Percentiles rank a stretch among this genome's conserved stretches.
phyloP scores from a whole-genome alignment of 92 coral and sea anemone genomes.

The Ricordea florida region DNA sequence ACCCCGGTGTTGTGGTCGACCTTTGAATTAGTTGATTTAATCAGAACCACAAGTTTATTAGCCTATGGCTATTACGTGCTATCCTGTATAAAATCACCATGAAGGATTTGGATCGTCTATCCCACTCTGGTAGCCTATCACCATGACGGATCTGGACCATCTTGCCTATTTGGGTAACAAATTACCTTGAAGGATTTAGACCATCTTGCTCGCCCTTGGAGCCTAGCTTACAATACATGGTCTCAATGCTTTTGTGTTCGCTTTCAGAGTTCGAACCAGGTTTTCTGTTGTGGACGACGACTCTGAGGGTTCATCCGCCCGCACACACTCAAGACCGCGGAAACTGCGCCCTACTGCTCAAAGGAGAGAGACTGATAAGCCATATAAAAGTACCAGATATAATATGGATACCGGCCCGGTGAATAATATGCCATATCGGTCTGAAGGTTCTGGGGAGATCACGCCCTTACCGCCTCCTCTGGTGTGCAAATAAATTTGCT shows the following conservation, averaged over 20 bases:
- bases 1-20: too few relatives aligned
- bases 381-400: background rate
- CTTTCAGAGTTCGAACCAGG: constrained; percentile 78
- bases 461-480: constrained; percentile 94
- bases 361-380: background rate
- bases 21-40: too few relatives aligned
- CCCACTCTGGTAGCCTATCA: too few relatives aligned
- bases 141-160: too few relatives aligned
- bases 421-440: constrained; percentile 3
- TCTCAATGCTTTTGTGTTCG: background rate
- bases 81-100: too few relatives aligned
- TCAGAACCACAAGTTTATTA: too few relatives aligned
- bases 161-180: too few relatives aligned
- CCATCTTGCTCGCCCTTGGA: background rate
- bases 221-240: too few relatives aligned
- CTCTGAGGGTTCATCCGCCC: constrained; percentile 30
- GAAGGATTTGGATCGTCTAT: too few relatives aligned
- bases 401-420: background rate
- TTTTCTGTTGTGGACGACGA: constrained; percentile 79
- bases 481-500: constrained; percentile 45
- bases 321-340: constrained; percentile 30
- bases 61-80: too few relatives aligned
- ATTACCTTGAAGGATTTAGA: background rate
- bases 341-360: background rate
- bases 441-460: constrained; percentile 44